These are phyloP conservation scores for Alexandromys fortis DNA, from an alignment of 2,113 vertebrate genomes.

Conservation along the genomic window DNA sequence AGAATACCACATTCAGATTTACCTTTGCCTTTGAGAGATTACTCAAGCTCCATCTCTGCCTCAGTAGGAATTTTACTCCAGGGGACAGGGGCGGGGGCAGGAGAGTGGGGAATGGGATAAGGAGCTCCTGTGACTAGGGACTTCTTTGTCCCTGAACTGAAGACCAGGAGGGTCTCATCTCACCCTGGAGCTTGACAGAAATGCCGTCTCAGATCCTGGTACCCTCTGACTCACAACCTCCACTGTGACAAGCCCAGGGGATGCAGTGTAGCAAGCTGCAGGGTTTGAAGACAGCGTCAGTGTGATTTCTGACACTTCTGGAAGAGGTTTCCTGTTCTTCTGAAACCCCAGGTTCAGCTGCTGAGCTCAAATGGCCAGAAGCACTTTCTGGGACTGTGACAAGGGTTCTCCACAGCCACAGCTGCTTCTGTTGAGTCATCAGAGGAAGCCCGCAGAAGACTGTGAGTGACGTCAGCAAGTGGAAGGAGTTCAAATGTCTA, in stretches of 20 bases:
- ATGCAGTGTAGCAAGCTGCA: background rate
- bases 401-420: background rate
- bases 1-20: background rate
- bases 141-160: background rate
- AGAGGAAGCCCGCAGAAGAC: background rate
- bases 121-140: background rate
- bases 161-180: too few relatives aligned
- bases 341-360: background rate
- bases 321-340: background rate
- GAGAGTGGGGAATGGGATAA: too few relatives aligned
- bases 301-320: background rate
- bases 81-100: background rate
- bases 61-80: background rate
- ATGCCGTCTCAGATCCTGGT: background rate
- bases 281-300: background rate
- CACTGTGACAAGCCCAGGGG: background rate
- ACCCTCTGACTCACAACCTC: background rate
- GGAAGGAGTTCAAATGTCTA: background rate
- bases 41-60: background rate
- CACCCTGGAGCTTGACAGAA: background rate
- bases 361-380: background rate
- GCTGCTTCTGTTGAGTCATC: constrained; percentile 38
- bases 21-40: background rate
- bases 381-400: background rate
- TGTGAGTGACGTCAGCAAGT: background rate